Evolutionary conservation across 2,797 vertebrate genomes (phyloP).

Genomic region (Psittacula echo): DNA sequence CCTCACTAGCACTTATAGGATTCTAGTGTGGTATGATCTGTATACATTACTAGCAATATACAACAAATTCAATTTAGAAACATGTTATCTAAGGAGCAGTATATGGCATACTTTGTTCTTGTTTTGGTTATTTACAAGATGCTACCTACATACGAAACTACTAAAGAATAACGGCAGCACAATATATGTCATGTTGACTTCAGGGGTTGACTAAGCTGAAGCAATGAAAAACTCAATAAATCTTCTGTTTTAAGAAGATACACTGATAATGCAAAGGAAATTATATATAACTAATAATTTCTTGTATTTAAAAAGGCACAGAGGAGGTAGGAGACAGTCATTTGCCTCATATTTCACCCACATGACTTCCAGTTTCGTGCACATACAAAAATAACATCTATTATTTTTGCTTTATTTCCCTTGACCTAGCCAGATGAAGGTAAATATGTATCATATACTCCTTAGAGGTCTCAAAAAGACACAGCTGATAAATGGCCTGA

Average conservation of each 20-base stretch:
- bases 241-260: constrained; percentile 45
- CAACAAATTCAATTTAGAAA: background rate
- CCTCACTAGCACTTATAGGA: background rate
- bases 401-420: constrained; percentile 74
- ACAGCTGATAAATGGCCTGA: constrained; percentile 67
- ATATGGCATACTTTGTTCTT: background rate
- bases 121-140: background rate
- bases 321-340: constrained; percentile 36
- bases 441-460: constrained; percentile 55
- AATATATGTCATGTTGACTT: background rate
- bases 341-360: constrained; percentile 62
- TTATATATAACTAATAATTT: constrained; percentile 38
- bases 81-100: background rate
- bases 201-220: background rate
- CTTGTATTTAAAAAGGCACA: constrained; percentile 48
- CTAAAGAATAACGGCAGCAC: background rate
- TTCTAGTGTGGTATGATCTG: background rate
- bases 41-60: background rate
- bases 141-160: background rate
- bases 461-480: constrained; percentile 66
- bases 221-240: constrained; percentile 46
- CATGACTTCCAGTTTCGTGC: constrained; percentile 56
- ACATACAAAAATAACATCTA: constrained; percentile 58
- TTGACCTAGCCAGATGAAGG: constrained; percentile 69
- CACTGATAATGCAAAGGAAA: constrained; percentile 49